These are phyloP conservation scores for Ailurus styani DNA, from an alignment of 2,113 vertebrate genomes.

Conservation along the genomic window DNA sequence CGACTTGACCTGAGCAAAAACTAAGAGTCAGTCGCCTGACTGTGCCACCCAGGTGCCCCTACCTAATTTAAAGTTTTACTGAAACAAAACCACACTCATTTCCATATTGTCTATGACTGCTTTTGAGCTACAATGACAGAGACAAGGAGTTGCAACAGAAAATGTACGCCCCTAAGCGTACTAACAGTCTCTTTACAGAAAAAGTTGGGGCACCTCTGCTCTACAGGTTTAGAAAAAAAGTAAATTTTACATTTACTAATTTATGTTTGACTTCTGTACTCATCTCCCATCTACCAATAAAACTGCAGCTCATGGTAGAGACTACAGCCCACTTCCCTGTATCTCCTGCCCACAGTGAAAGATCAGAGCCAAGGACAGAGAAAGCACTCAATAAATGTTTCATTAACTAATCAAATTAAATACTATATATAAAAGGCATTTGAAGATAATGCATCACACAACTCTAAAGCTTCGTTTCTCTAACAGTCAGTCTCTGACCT, in stretches of 20 bases:
- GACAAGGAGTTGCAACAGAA: not conserved
- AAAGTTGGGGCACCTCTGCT: not conserved
- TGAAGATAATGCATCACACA: not conserved
- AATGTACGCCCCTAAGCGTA: not conserved
- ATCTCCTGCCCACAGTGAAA: constrained; percentile 13
- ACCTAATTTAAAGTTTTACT: not conserved
- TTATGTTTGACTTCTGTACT: not conserved
- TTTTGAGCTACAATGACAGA: not conserved
- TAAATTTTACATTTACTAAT: constrained; percentile 24
- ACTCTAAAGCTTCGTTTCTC: not conserved
- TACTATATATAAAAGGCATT: not conserved
- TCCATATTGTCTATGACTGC: not conserved
- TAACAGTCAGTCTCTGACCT: not conserved
- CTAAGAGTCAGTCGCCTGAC: not conserved
- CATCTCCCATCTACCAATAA: not conserved
- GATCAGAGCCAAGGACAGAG: not conserved
- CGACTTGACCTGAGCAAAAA: not conserved
- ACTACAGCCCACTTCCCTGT: not conserved
- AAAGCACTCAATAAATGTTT: not conserved
- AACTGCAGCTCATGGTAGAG: not conserved
- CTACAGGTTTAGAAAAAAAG: not conserved
- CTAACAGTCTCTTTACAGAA: not conserved
- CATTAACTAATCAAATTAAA: not conserved
- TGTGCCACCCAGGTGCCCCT: not conserved
- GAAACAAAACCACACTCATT: not conserved